phyloP scores from a whole-genome alignment of 2,797 vertebrate species.

The Gambusia yucatana region DNA sequence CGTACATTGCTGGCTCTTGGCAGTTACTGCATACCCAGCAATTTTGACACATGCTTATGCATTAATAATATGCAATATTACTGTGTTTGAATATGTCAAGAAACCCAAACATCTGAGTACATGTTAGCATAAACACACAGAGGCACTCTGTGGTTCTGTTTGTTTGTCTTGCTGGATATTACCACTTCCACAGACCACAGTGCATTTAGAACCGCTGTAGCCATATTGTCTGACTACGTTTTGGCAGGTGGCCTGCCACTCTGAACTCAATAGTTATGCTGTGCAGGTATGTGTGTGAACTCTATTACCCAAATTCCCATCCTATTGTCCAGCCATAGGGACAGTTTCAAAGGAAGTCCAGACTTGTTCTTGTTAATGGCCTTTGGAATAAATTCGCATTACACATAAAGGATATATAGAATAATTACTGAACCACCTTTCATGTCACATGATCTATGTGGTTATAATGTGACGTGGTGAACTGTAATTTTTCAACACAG shows the following conservation, averaged over 20 bases:
- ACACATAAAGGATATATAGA: neutral
- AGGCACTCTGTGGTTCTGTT: conserved; percentile 46
- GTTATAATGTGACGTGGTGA: neutral
- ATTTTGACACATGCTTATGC: conserved; percentile 30
- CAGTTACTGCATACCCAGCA: conserved; percentile 24
- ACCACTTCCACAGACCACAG: conserved; percentile 66
- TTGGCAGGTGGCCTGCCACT: conserved; percentile 58
- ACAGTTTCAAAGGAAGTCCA: conserved; percentile 51
- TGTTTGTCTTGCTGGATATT: conserved; percentile 71
- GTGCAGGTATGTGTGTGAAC: conserved; percentile 13
- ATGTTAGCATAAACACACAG: conserved; percentile 31
- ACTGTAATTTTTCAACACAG: neutral
- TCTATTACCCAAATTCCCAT: conserved; percentile 49
- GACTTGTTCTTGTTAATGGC: conserved; percentile 12
- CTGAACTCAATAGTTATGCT: conserved; percentile 34
- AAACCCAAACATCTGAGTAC: conserved; percentile 17
- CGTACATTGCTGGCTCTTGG: conserved; percentile 39
- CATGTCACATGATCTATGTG: neutral
- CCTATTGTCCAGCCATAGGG: conserved; percentile 30
- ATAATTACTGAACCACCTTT: neutral
- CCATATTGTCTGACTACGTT: conserved; percentile 67
- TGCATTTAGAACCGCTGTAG: conserved; percentile 52
- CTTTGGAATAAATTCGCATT: neutral
- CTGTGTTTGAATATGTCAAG: conserved; percentile 20
- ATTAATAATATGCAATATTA: conserved; percentile 25